phyloP scores from a whole-genome alignment of 2,797 vertebrate genomes.

The Oreonectes daqikongensis region DNA sequence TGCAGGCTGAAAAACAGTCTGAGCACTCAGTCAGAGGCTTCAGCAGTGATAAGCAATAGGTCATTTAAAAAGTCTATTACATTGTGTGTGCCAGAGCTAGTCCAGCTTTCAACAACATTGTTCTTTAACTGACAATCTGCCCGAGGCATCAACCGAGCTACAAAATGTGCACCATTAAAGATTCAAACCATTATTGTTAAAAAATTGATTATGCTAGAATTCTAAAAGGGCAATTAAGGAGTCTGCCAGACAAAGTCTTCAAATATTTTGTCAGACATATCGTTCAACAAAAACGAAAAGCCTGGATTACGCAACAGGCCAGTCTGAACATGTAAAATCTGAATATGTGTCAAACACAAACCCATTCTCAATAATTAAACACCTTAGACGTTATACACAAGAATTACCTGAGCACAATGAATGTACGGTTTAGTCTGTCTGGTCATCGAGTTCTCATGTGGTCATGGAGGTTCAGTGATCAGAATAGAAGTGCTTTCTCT shows the following conservation, averaged over 20 bases:
- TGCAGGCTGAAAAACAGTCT: conserved; percentile 12
- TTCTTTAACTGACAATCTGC: conserved; percentile 46
- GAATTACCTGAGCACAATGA: background rate
- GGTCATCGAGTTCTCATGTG: conserved; percentile 35
- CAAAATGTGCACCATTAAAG: conserved; percentile 45
- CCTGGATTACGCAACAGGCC: background rate
- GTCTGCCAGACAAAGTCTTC: background rate
- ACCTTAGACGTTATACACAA: background rate
- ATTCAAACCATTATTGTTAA: conserved; percentile 43
- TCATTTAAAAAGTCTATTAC: conserved; percentile 56
- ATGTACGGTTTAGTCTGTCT: conserved; percentile 19
- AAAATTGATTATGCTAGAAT: conserved; percentile 46
- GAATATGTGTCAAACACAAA: background rate
- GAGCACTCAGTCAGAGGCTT: conserved; percentile 37
- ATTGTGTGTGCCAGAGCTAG: conserved; percentile 35
- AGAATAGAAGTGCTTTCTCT: conserved; percentile 30
- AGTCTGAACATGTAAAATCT: background rate
- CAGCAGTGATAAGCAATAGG: conserved; percentile 29
- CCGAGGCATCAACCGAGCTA: conserved; percentile 32
- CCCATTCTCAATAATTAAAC: background rate
- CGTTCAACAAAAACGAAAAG: conserved; percentile 14
- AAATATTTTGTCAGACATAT: conserved; percentile 6
- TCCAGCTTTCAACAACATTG: conserved; percentile 48
- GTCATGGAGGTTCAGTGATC: conserved; percentile 22
- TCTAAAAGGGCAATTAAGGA: conserved; percentile 29